Evolutionary conservation across 2,113 vertebrate species (phyloP), one percentile per base, ranked within the genome.

Genomic region (Myanophis thanlyinensis): DNA sequence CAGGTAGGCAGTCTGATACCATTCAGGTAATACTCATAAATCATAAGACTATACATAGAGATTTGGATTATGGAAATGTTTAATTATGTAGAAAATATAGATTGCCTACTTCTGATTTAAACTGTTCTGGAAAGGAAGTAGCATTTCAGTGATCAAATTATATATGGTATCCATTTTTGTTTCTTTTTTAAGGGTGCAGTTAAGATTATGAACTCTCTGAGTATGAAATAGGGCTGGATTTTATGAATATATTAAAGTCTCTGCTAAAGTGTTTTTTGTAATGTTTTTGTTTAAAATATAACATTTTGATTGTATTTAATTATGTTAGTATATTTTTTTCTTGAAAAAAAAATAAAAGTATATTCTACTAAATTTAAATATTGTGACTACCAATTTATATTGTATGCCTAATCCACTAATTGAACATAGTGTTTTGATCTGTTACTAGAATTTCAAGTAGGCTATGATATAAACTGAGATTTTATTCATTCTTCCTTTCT

Each of bases 261-360:
- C 96, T 96, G 95, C 93, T 87, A 85, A 80, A 90, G 92, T 95
- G 95, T 95, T 95, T 52, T 96, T 94, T 95, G 94, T 95, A 95
- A 94, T 95, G 95, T 92, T 96, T 96, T 97, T 96, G 94, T 97
- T 97, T 97, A 97, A 97, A 96, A 95, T 96, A 95, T 97, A 96
- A 90, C 93, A 87, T 97, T 97, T 97, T 97, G 94, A 96, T 95
- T 96, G 96, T 97, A 96, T 95, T 94, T 94, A 97, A 95, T 96
- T 95, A 95, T 97, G 95, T 97, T 96, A 96, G 96, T 95, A 95
- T 94, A 95, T 92, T 96, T 91, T 96, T 94, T 96, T 96, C 97
- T 96, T 95, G 95, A 96, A 94, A 96, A 88, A 59, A 56, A 97
- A 96, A 96, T 97, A 96, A 97, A 95, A 93, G 91, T 96, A 95